These are phyloP conservation scores for Antheraea mylitta DNA, from an alignment of 1,140 invertebrate genomes.

Conservation along the genomic window DNA sequence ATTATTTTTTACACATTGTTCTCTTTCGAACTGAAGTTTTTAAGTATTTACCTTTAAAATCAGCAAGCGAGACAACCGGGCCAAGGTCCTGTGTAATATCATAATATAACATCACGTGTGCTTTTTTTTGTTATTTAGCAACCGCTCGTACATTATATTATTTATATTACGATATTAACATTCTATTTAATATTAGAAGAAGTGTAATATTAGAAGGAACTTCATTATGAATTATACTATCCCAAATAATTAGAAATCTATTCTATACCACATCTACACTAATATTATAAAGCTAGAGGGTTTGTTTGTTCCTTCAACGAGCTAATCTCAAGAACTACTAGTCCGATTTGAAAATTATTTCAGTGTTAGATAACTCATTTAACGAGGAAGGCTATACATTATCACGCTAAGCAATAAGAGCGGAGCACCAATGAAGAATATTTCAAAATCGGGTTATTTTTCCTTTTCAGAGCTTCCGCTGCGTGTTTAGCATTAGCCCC, in stretches of 20 bases:
- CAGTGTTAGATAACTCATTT: no score
- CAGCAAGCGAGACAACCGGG: constrained; percentile 44
- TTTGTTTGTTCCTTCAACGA: no score
- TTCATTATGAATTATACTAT: neutral
- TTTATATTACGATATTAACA: neutral
- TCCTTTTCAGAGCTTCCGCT: no score
- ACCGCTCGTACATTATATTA: neutral
- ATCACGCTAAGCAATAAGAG: no score
- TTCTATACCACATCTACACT: no score
- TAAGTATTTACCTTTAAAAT: constrained; percentile 42
- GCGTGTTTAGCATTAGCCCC: no score
- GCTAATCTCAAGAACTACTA: no score
- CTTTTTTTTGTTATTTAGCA: constrained; percentile 24
- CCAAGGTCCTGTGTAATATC: constrained; percentile 42
- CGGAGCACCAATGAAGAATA: no score
- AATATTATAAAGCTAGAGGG: no score
- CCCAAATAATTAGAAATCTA: neutral
- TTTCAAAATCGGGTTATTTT: no score
- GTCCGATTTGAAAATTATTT: no score
- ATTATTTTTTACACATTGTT: constrained; percentile 7
- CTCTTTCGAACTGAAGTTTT: constrained; percentile 30
- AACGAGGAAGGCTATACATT: no score
- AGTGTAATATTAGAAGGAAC: neutral
- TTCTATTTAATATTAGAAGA: neutral
- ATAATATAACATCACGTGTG: constrained; percentile 46